Base-by-base conservation (phyloP, 2,113 vertebrate species). In the Megaleporinus macrocephalus region DNA sequence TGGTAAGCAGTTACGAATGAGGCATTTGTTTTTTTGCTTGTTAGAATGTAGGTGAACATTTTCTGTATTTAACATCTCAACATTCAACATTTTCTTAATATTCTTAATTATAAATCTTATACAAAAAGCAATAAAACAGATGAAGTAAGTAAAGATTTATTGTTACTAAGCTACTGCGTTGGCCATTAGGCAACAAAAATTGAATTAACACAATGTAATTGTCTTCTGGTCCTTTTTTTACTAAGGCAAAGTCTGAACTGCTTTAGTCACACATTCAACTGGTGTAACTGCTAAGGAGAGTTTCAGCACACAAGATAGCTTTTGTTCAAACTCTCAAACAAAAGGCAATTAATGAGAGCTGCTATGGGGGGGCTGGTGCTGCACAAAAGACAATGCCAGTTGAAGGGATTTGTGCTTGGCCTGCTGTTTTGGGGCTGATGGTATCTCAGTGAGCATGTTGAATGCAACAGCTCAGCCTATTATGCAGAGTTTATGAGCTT, bases 311-410 rank as follows among this genome's bases (percentile, higher is more conserved):
- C 87, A 90, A 84, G 2, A 78, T 81, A 72, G 47, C 85, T 87
- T 90, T 89, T 90, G 85, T 90, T 88, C 76, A 65, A n/a, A 62
- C 76, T 66, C 14, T 82, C 79, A 91, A 89, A 92, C 89, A 89
- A 90, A 89, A 86, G 73, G 76, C 61, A 57, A 76, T 86, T 88
- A 90, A 86, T 80, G 69, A 76, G 68, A 74, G n/a, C 61, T 49
- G 47, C 74, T 86, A 70, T 83, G 78, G 78, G 84, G n/a, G 81
- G 72, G 83, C 81, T 74, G 63, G 63, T 86, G 82, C 79, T 87
- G 70, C 82, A 87, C 87, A 85, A 81, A 77, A 79, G 81, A 91
- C 87, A 84, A 86, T 88, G 85, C 61, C 71, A 85, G 86, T n/a
- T 73, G 71, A 36, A 76, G 76, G 69, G 73, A 65, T 87, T 82